Evolutionary conservation across 2,797 vertebrate species (phyloP).

Genomic region (Valencia hispanica): DNA sequence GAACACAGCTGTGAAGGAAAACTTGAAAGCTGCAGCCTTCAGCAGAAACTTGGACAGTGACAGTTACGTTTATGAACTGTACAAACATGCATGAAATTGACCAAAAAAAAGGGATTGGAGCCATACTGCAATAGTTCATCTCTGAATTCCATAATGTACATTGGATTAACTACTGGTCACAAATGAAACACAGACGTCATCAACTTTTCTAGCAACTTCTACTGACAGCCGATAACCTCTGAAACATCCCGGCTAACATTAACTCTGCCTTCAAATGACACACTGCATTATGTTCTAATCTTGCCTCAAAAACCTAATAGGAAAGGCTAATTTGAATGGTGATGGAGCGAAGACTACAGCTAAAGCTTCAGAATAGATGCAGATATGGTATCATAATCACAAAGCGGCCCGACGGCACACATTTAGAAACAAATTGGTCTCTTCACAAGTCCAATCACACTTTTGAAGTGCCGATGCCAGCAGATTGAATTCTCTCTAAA

Average conservation of each 20-base stretch:
- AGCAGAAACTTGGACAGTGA: conserved; percentile 29
- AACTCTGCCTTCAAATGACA: conserved; percentile 72
- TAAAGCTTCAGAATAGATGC: conserved; percentile 72
- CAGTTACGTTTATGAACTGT: conserved; percentile 42
- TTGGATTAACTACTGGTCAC: conserved; percentile 68
- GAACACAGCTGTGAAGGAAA: conserved; percentile 10
- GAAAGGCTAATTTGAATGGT: conserved; percentile 78
- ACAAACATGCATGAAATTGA: conserved; percentile 60
- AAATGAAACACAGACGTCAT: conserved; percentile 74
- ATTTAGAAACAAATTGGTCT: conserved; percentile 77
- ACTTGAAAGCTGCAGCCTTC: conserved; percentile 5
- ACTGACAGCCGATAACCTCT: conserved; percentile 75
- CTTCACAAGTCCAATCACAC: conserved; percentile 77
- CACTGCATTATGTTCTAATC: conserved; percentile 79
- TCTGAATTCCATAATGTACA: conserved; percentile 65
- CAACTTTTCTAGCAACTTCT: conserved; percentile 71
- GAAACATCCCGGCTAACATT: conserved; percentile 71
- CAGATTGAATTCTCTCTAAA: conserved; percentile 80
- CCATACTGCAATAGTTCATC: conserved; percentile 60
- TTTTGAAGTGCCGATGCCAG: conserved; percentile 68
- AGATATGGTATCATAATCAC: conserved; percentile 76
- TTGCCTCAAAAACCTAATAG: conserved; percentile 76
- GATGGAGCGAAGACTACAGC: conserved; percentile 74
- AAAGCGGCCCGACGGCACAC: conserved; percentile 68
- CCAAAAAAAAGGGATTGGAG: conserved; percentile 44